Evolutionary conservation across 2,888 invertebrate genomes (phyloP), one percentile per base, ranked within the genome.

Genomic region (Noctua janthina): DNA sequence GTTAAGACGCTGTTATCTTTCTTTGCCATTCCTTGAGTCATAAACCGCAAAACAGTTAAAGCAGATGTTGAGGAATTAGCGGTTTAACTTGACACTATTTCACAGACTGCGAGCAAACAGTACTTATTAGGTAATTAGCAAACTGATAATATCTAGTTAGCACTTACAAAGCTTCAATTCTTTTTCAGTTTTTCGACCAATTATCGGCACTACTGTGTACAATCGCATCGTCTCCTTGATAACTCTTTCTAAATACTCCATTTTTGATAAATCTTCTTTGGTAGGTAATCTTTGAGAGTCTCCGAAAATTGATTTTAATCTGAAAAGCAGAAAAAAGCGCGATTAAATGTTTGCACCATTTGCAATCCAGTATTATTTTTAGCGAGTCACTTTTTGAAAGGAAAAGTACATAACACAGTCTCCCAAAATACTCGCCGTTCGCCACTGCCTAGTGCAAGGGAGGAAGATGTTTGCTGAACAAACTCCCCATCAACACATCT

Each of bases 211-310:
- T 1, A 97, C 95, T 1, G 97, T 97, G 88, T 97, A 97, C 13
- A 97, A 85, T 64, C 97, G 93, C 94, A 97, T 94, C 0, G 97
- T 96, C 91, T 97, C 97, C 88, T 97, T 97, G 35, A 97, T 95
- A 0, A 97, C 97, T 86, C 97, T 93, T 87, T 97, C 97, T 79
- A 97, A 89, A 88, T 97, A 97, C 66, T 97, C 96, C 96, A 97
- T 96, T 84, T 96, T 96, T 74, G 94, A 91, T 69, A 97, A 88
- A 90, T 97, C 97, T 56, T 96, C 95, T 84, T 95, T 95, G n/a
- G 92, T 96, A 1, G 97, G 94, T 13, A 88, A 82, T 76, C 96
- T 92, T 35, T 92, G 91, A 0, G 96, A 95, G 68, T 94, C 93
- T 1, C 96, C 97, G 71, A 97, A 95, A 67, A 97, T 96, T 35